Percentiles rank a stretch among this genome's conserved stretches.
Conservation (phyloP, 1,140 invertebrate species). For the Pinna nobilis region DNA sequence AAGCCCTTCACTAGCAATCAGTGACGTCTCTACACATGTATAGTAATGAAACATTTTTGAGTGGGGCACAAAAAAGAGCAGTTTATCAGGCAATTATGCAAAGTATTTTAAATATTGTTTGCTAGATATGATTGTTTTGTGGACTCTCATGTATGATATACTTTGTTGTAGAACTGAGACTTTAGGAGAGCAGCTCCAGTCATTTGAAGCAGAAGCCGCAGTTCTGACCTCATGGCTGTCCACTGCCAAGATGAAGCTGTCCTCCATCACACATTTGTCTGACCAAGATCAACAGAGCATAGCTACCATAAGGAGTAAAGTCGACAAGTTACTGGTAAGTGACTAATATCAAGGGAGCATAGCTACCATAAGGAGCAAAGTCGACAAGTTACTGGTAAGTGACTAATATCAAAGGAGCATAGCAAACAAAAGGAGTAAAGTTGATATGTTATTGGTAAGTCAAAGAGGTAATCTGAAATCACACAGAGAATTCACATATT, state of each 20-base stretch:
- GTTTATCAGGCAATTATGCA: too few species aligned
- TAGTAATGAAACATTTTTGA: too few species aligned
- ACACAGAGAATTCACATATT: too few species aligned
- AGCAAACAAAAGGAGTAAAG: conserved; percentile 51
- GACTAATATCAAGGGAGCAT: conserved; percentile 66
- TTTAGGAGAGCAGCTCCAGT: conserved; percentile 63
- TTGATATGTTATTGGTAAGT: background rate
- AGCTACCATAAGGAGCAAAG: conserved; percentile 52
- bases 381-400: conserved; percentile 1
- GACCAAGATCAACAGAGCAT: conserved; percentile 66
- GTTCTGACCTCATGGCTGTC: conserved; percentile 65
- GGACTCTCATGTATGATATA: too few species aligned
- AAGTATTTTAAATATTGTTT: too few species aligned
- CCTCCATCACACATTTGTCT: conserved; percentile 59
- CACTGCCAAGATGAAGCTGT: conserved; percentile 60
- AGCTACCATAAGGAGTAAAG: conserved; percentile 59
- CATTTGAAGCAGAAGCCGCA: conserved; percentile 66
- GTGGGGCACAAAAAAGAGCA: too few species aligned
- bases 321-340: conserved; percentile 69
- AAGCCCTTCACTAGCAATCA: too few species aligned
- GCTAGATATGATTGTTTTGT: too few species aligned
- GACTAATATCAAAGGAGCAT: conserved; percentile 59
- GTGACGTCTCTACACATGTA: too few species aligned
- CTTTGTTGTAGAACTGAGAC: conserved; percentile 66
- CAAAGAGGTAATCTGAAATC: too few species aligned